Base-by-base conservation (phyloP, 2,113 vertebrate genomes). In the Galemys pyrenaicus region DNA sequence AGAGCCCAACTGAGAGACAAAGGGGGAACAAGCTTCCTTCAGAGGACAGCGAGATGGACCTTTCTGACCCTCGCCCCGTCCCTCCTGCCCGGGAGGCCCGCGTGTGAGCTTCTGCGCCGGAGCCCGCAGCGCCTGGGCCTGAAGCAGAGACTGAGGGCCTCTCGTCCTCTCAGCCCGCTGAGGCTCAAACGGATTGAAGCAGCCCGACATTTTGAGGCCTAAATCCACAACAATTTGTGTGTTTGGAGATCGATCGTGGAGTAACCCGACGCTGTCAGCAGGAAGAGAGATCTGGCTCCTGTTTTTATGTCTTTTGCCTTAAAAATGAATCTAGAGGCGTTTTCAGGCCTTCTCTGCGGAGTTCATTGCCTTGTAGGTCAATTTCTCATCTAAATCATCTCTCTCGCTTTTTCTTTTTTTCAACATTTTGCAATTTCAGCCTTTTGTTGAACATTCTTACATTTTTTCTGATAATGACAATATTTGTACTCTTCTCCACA, bases 341-440 rank as follows among this genome's bases (percentile, higher is more conserved):
- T 5, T 39, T 30, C 22, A 9, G 35, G 3, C 74, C 12, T 68
- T 26, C 37, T 37, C 6, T 13, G 12, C 0, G 0, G 54, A 9
- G 56, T 17, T 12, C 2, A 12, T 16, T 74, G 13, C 9, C 30
- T 3, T 2, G 1, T 0, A 6, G 1, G 37, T 10, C 19, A 0
- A 1, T 1, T 28, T 60, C 54, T 70, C 20, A 54, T 44, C 12
- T 20, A 24, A 41, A 28, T 17, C 24, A 6, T 58, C 24, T 58
- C 24, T 58, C 24, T 58, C 24, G 22, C 35, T n/a, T 1, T 13
- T 22, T 70, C 2, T 28, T n/a, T 1, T 13, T 22, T 70, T 2
- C 5, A 10, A 9, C 19, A 13, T 17, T 46, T 80, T 37, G 49
- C 74, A 46, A 19, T 39, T 92, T 85, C 60, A 62, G 44, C 30